Conservation (phyloP, 23 tunicate genomes). For the Halocynthia aurantium region DNA sequence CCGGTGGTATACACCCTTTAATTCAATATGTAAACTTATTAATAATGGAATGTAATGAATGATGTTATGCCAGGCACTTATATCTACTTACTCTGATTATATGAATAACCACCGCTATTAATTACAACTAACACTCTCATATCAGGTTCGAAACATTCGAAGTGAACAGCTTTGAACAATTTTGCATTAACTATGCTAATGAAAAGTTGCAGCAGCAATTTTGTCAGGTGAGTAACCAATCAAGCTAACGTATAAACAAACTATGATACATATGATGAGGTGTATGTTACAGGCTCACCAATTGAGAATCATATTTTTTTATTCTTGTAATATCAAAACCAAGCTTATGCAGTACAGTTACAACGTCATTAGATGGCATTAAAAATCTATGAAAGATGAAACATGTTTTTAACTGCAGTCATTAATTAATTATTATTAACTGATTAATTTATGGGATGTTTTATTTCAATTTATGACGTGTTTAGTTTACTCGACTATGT, state of each 20-base stretch:
- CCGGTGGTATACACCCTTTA: too few relatives aligned
- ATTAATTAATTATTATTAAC: too few relatives aligned
- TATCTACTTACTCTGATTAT: too few relatives aligned
- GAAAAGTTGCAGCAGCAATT: conserved; percentile 94
- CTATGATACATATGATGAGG: too few relatives aligned
- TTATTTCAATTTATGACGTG: too few relatives aligned
- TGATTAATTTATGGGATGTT: too few relatives aligned
- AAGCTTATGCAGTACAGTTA: not conserved
- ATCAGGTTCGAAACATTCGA: conserved; percentile 92
- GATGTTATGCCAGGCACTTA: not conserved
- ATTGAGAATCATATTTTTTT: not conserved
- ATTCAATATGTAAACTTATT: too few relatives aligned
- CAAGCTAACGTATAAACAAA: too few relatives aligned
- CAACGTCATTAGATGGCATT: too few relatives aligned
- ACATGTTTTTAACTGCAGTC: too few relatives aligned
- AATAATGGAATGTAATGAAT: not conserved
- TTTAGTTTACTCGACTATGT: too few relatives aligned
- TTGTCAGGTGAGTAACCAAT: conserved; percentile 61
- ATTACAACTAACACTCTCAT: not conserved
- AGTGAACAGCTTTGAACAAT: conserved; percentile 88
- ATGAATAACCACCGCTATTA: not conserved
- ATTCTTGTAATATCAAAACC: not conserved
- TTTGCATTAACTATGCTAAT: conserved; percentile 94
- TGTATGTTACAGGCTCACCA: not conserved
- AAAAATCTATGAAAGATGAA: too few relatives aligned